Evolutionary conservation across 2,888 invertebrate species (phyloP), one percentile per base, ranked within the genome.

Genomic region (Theretra japonica): DNA sequence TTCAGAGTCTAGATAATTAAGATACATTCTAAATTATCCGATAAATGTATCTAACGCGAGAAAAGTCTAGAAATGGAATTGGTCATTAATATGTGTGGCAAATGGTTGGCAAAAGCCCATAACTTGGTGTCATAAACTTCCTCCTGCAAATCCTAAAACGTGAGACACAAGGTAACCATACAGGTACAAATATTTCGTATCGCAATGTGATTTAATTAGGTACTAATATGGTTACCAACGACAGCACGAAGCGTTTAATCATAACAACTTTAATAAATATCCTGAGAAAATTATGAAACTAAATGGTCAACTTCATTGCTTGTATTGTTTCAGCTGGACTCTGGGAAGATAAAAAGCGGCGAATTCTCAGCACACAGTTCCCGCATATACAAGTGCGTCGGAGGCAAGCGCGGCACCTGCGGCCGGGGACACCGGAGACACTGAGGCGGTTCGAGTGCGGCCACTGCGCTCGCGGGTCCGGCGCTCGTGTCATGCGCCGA

Each of bases 401-500:
- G 69, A 41, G 8, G 17, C 60, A 23, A n/a, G 30, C 28, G 28
- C 33, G 15, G 8, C 69, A 57, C 41, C 41, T 57, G 33, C 23
- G 23, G 41, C 56, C 25, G 73, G 53, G 11, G 21, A 11, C 11
- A n/a, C 4, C 41, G 21, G 41, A 53, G 41, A 41, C 60, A n/a
- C n/a, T 6, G 30, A n/a, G 28, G 19, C 60, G 7, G 30, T n/a
- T 4, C 30, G 62, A 41, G 33, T 41, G 41, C 25, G 21, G 58
- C 33, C 33, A 50, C n/a, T 71, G 78, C 79, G 82, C 79, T 80
- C 75, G 80, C 81, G 78, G 80, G 77, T 75, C 76, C 80, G 82
- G 83, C 77, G 77, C 81, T 86, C 80, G 80, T 83, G 84, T 82
- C 79, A 87, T 88, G 89, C 86, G 83, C 82, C 80, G 81, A 79